phyloP scores from a whole-genome alignment of 1,140 invertebrate genomes.

The Hylyphantes graminicola region DNA sequence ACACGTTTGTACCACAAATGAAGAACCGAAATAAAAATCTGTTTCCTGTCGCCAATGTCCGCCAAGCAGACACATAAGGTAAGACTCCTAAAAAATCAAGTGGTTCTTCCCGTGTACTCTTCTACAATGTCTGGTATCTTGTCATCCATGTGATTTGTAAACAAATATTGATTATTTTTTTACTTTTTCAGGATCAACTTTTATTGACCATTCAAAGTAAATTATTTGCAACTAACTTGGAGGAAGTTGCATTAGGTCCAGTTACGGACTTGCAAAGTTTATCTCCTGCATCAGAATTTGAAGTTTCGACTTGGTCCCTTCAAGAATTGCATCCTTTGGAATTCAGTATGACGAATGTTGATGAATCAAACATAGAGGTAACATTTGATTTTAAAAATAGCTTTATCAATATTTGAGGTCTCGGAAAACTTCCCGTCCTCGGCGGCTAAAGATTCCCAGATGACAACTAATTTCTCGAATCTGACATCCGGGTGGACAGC shows the following conservation, averaged over 20 bases:
- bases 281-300: background rate
- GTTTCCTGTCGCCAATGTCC: no score
- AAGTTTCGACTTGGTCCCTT: background rate
- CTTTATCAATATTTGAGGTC: background rate
- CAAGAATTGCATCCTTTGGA: conserved; percentile 4
- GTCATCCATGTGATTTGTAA: background rate
- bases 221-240: background rate
- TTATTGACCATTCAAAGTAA: background rate
- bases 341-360: conserved; percentile 2
- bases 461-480: no score
- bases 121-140: no score
- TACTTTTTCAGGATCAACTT: background rate
- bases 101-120: no score
- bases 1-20: no score
- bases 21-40: no score
- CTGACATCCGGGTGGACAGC: no score
- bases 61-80: no score
- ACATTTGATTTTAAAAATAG: background rate
- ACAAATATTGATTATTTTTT: background rate
- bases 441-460: no score
- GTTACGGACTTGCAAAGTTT: background rate
- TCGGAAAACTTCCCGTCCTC: no score
- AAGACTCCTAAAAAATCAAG: no score
- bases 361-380: conserved; percentile 3
- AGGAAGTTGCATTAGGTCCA: background rate